These are phyloP conservation scores for Seriola dumerili DNA, from an alignment of 2,113 vertebrate genomes.

Conservation along the genomic window DNA sequence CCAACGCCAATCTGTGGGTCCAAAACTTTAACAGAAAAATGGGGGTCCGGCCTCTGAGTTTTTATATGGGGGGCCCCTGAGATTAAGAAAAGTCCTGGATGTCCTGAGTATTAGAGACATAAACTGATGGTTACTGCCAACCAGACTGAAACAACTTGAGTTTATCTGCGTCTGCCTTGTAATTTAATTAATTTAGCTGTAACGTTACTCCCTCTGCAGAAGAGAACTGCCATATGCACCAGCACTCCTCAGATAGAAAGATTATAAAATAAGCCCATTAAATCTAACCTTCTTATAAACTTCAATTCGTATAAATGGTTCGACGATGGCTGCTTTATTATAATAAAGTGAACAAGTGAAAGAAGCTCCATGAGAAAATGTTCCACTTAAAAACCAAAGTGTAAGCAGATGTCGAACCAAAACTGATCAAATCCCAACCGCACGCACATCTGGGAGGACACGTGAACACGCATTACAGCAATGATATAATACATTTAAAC, in stretches of 20 bases:
- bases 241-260: not conserved
- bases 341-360: not conserved
- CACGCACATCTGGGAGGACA: not conserved
- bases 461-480: not conserved
- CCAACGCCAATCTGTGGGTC: not conserved
- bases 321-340: not conserved
- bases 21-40: not conserved
- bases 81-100: not conserved
- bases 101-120: not conserved
- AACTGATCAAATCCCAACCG: not conserved
- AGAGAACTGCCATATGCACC: constrained; percentile 3
- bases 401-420: not conserved
- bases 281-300: not conserved
- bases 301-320: too few species aligned
- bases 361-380: not conserved
- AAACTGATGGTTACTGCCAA: not conserved
- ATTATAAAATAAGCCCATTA: not conserved
- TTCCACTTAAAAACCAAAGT: not conserved
- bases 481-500: not conserved
- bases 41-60: not conserved
- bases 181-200: constrained; percentile 42
- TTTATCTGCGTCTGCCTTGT: constrained; percentile 7
- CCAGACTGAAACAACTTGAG: not conserved
- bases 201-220: constrained; percentile 9
- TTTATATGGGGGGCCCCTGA: not conserved